Conservation (phyloP, 2,888 invertebrate genomes). For the Phania funesta region DNA sequence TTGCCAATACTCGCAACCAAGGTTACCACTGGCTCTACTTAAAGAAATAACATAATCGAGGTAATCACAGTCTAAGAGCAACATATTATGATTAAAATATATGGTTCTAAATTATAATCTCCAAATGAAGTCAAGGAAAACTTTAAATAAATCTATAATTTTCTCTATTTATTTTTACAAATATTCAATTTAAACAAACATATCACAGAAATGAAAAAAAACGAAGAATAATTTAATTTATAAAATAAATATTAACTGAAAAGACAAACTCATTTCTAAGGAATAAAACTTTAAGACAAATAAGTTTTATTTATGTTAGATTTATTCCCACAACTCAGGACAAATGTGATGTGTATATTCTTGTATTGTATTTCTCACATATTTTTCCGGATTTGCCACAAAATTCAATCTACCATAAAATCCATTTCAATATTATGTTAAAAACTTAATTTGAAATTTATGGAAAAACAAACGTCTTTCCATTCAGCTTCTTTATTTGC, state of each 20-base stretch:
- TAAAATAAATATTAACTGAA: constrained; percentile 42
- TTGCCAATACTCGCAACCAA: too few species aligned
- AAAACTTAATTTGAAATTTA: constrained; percentile 68
- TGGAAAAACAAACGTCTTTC: constrained; percentile 60
- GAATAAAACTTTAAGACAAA: constrained; percentile 25
- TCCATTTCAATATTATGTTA: constrained; percentile 63
- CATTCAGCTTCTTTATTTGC: neutral
- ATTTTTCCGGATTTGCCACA: constrained; percentile 33
- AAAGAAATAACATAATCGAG: too few species aligned
- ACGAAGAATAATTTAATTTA: constrained; percentile 39
- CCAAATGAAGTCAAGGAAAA: too few species aligned
- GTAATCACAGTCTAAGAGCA: too few species aligned
- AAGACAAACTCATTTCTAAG: constrained; percentile 28
- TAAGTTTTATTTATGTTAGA: constrained; percentile 25
- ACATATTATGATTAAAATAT: too few species aligned
- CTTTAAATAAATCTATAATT: constrained; percentile 7
- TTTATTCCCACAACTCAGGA: neutral
- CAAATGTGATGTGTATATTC: neutral
- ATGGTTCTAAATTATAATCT: too few species aligned
- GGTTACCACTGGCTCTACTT: too few species aligned
- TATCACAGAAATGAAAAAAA: constrained; percentile 12
- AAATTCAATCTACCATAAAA: constrained; percentile 62
- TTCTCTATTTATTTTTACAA: constrained; percentile 16
- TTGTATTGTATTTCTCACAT: neutral
- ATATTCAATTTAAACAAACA: constrained; percentile 6